Conservation (phyloP, 2,888 invertebrate genomes). For the Pristionchus entomophagus region DNA sequence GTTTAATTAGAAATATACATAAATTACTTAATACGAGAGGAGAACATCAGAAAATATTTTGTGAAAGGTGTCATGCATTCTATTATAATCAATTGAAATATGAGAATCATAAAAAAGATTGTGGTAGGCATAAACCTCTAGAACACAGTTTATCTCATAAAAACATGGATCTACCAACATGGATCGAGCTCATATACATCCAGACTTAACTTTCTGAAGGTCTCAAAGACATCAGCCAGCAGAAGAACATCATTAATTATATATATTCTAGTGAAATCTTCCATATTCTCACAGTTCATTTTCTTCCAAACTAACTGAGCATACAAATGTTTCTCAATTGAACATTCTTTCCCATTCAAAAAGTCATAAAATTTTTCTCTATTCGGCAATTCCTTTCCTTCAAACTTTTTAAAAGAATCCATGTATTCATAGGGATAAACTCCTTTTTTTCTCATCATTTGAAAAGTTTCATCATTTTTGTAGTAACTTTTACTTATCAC, state of each 20-base stretch:
- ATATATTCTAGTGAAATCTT: slow-evolving; percentile 62
- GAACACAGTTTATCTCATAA: slow-evolving; percentile 51
- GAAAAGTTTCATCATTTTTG: slow-evolving; percentile 48
- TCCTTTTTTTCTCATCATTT: slow-evolving; percentile 62
- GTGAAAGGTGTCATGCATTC: slow-evolving; percentile 53
- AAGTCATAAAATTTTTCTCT: slow-evolving; percentile 44
- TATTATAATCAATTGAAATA: slow-evolving; percentile 53
- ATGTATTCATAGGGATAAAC: slow-evolving; percentile 74
- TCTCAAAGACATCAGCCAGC: slow-evolving; percentile 71
- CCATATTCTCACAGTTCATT: slow-evolving; percentile 49
- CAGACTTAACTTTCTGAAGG: slow-evolving; percentile 63
- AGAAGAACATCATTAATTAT: slow-evolving; percentile 62
- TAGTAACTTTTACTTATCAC: slow-evolving; percentile 53
- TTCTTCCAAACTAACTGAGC: slow-evolving; percentile 62
- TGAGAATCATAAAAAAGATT: slow-evolving; percentile 56
- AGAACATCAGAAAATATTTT: slow-evolving; percentile 54
- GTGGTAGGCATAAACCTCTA: slow-evolving; percentile 56
- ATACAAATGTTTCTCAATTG: slow-evolving; percentile 59
- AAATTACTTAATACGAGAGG: slow-evolving; percentile 48
- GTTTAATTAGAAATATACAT: slow-evolving; percentile 55
- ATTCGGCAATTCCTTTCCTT: slow-evolving; percentile 65
- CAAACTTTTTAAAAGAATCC: slow-evolving; percentile 61
- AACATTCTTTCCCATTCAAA: slow-evolving; percentile 47
- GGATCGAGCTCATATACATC: slow-evolving; percentile 69
- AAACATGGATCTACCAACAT: slow-evolving; percentile 60